Conservation (phyloP, 35 echinoderm and acorn worm species). For the Ophioderma brevispina region DNA sequence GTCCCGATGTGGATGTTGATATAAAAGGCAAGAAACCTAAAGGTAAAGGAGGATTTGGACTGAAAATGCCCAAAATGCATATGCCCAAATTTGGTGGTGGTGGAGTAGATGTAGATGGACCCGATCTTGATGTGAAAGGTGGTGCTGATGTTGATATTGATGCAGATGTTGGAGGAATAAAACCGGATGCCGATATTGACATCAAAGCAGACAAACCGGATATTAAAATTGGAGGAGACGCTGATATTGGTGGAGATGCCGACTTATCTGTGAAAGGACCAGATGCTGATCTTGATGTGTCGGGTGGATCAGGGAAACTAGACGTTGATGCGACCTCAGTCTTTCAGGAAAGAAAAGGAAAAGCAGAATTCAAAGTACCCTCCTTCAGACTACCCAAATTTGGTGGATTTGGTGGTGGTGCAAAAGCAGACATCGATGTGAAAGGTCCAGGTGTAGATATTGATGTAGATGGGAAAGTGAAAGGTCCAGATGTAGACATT, state of each 20-base stretch:
- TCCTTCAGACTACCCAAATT: conserved; percentile 29
- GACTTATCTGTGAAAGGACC: conserved; percentile 4
- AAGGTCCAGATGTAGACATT: conserved; percentile 15
- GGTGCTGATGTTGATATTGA: conserved; percentile 34
- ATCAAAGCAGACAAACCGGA: conserved; percentile 35
- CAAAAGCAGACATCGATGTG: conserved; percentile 8
- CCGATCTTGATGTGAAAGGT: conserved; percentile 34
- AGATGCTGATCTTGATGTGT: conserved; percentile 29
- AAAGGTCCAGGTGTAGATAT: conserved; percentile 25
- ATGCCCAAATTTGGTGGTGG: conserved; percentile 24
- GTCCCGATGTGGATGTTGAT: not conserved
- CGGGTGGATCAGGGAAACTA: not conserved
- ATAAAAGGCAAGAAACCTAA: conserved; percentile 35
- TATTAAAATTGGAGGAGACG: conserved; percentile 44
- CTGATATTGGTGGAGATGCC: not conserved
- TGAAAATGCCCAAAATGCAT: conserved; percentile 19
- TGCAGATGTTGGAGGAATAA: conserved; percentile 45
- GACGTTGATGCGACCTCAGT: conserved; percentile 22
- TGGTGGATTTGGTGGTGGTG: conserved; percentile 33
- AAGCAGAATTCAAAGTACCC: not conserved
- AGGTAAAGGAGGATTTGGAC: conserved; percentile 2
- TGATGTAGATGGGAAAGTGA: conserved; percentile 29
- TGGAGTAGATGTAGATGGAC: conserved; percentile 6
- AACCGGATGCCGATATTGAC: conserved; percentile 47
- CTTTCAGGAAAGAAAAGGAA: not conserved